Conservation (phyloP, 53 echinoderm and acorn worm species). For the Patiria pectinifera region DNA sequence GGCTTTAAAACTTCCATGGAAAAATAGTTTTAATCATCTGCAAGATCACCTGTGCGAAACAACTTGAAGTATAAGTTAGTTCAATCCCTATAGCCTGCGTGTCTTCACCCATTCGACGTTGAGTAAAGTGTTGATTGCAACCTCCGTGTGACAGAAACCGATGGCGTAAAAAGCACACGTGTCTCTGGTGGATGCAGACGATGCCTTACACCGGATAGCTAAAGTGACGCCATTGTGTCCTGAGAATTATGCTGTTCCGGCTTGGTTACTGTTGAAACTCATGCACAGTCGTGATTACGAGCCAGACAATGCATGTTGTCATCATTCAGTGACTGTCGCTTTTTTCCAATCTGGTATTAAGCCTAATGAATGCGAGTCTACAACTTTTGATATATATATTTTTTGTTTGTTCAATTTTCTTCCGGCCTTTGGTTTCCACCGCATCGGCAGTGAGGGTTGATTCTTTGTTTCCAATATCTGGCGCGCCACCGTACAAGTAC, state of each 20-base stretch:
- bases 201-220: background rate
- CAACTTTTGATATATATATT: too few species aligned
- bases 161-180: slow-evolving; percentile 3
- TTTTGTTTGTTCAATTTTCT: background rate
- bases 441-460: background rate
- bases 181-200: background rate
- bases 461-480: slow-evolving; percentile 4
- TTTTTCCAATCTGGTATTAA: background rate
- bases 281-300: background rate
- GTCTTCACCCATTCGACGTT: background rate
- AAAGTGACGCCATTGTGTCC: background rate
- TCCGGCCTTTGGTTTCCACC: background rate
- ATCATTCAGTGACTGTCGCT: background rate
- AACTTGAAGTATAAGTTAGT: too few species aligned
- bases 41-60: too few species aligned
- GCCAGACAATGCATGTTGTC: background rate
- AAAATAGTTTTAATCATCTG: too few species aligned
- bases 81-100: too few species aligned
- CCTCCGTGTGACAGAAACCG: background rate
- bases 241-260: background rate
- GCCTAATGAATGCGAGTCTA: too few species aligned
- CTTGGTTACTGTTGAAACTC: background rate
- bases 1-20: too few species aligned
- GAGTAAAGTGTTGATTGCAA: background rate
- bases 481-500: background rate